These are phyloP conservation scores for Zaprionus lachaisei DNA, from an alignment of 1,140 invertebrate species.

Conservation along the genomic window DNA sequence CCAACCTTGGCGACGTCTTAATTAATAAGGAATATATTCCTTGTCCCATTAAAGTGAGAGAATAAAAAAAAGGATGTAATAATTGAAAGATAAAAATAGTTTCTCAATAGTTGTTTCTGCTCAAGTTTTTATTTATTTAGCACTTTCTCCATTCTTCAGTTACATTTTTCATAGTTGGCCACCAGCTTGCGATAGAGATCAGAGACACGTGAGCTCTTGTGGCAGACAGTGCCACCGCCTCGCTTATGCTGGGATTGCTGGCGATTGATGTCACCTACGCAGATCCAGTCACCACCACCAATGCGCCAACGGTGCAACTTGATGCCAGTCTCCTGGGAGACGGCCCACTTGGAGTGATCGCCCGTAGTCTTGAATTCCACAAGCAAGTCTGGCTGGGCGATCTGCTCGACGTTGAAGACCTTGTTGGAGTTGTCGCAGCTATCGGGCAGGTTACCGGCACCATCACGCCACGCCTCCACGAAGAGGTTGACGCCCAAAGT, in stretches of 20 bases:
- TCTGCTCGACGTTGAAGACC: conserved; percentile 89
- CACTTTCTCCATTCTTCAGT: background rate
- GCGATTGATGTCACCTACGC: conserved; percentile 96
- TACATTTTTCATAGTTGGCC: conserved; percentile 83
- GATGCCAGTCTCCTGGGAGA: conserved; percentile 85
- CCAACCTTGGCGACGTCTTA: no score
- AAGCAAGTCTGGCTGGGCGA: conserved; percentile 85
- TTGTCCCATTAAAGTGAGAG: no score
- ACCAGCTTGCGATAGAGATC: conserved; percentile 85
- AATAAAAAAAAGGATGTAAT: no score
- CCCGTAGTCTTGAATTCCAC: conserved; percentile 89
- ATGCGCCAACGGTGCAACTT: conserved; percentile 81
- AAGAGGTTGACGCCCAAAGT: conserved; percentile 89
- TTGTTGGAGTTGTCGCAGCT: conserved; percentile 87
- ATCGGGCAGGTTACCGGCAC: conserved; percentile 89
- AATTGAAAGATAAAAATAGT: no score
- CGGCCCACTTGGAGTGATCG: conserved; percentile 97
- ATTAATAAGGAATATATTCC: no score
- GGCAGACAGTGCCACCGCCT: conserved; percentile 93
- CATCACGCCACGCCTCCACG: conserved; percentile 95
- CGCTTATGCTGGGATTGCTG: conserved; percentile 90
- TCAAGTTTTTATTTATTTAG: background rate
- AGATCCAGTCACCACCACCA: conserved; percentile 89
- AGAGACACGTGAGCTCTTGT: conserved; percentile 86
- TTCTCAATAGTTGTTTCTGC: background rate